Evolutionary conservation across 23 tunicate species (phyloP).

Genomic region (Ascidia mentula): DNA sequence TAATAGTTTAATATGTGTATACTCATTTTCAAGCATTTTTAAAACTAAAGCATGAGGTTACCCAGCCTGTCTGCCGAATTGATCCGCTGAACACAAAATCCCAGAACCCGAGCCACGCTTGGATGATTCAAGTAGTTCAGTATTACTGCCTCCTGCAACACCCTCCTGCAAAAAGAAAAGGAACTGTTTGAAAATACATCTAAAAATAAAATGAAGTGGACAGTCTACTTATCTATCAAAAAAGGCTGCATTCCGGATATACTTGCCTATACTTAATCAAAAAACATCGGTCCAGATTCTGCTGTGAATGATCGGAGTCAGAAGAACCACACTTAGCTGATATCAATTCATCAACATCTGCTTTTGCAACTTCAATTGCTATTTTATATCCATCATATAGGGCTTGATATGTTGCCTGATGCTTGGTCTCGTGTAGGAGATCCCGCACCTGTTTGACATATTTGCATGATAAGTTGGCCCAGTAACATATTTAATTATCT

Average conservation of each 20-base stretch:
- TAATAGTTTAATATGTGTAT: too few species aligned
- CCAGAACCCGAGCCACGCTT: constrained; percentile 59
- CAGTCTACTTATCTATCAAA: too few species aligned
- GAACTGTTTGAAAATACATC: too few species aligned
- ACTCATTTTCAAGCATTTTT: too few species aligned
- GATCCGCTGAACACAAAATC: constrained; percentile 56
- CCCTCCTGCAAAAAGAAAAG: constrained; percentile 6
- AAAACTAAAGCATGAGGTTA: too few species aligned
- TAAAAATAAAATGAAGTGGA: too few species aligned
- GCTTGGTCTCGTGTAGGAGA: constrained; percentile 31
- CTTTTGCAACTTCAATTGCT: constrained; percentile 42
- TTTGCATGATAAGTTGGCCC: too few species aligned
- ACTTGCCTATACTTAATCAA: constrained; percentile 59
- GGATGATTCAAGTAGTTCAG: constrained; percentile 55
- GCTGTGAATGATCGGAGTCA: constrained; percentile 57
- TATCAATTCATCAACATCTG: constrained; percentile 61
- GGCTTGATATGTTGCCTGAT: constrained; percentile 30
- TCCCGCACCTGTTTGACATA: too few species aligned
- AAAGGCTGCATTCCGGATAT: too few species aligned
- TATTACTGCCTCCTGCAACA: constrained; percentile 61
- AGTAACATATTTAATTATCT: too few species aligned
- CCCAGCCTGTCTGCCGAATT: constrained; percentile 8
- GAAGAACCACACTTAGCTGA: constrained; percentile 79
- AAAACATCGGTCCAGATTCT: constrained; percentile 66
- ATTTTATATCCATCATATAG: constrained; percentile 26